These are phyloP conservation scores for Lerista edwardsae DNA, from an alignment of 2,797 vertebrate genomes.

Conservation along the genomic window DNA sequence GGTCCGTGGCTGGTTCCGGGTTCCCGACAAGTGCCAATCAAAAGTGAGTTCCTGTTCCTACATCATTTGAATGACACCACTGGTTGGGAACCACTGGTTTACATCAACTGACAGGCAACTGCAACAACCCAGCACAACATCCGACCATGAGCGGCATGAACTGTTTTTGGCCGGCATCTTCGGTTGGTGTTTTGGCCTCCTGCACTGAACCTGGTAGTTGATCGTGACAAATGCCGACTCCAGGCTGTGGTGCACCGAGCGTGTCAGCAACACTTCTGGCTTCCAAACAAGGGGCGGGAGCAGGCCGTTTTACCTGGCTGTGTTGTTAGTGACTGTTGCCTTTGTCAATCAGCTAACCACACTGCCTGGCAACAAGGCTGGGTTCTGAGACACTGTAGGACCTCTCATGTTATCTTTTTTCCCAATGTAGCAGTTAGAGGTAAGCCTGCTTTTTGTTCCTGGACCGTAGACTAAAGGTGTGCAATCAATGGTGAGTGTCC, in stretches of 20 bases:
- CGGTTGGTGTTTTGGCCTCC: neutral
- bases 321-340: constrained; percentile 89
- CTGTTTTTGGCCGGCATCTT: neutral
- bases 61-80: too few relatives aligned
- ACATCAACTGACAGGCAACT: too few relatives aligned
- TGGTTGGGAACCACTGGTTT: too few relatives aligned
- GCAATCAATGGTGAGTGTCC: neutral
- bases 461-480: too few relatives aligned
- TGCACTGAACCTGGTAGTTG: neutral
- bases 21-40: too few relatives aligned
- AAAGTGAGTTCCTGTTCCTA: too few relatives aligned
- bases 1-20: too few relatives aligned
- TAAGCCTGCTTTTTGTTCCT: neutral
- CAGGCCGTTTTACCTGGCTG: constrained; percentile 81
- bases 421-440: neutral
- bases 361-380: constrained; percentile 88
- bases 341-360: constrained; percentile 90
- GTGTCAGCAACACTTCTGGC: accelerated
- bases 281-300: neutral
- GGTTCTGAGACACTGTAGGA: neutral
- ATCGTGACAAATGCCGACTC: neutral
- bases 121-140: neutral
- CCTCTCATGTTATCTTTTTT: neutral
- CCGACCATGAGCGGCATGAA: neutral
- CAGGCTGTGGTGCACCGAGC: neutral